Conservation (phyloP, 23 tunicate genomes). For the Phallusia fumigata region DNA sequence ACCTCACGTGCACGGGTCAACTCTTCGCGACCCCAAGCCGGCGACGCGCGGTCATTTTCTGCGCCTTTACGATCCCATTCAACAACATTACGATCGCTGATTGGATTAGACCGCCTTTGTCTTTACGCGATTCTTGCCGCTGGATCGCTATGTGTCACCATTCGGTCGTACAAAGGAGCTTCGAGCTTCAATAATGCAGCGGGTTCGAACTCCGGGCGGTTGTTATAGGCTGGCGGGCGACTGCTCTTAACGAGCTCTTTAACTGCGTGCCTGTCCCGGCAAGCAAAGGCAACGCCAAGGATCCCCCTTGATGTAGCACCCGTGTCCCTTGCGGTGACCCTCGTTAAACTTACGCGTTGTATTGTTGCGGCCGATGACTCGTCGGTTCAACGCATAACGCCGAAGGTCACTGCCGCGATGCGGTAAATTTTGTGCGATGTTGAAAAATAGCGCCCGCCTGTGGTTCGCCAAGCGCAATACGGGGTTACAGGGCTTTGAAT, state of each 20-base stretch:
- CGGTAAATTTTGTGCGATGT: neutral
- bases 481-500: neutral
- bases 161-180: neutral
- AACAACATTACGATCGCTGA: constrained; percentile 11
- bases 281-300: neutral
- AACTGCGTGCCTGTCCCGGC: neutral
- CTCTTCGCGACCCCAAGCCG: neutral
- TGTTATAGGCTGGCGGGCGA: neutral
- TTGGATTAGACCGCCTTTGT: constrained; percentile 13
- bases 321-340: constrained; percentile 16
- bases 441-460: neutral
- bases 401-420: neutral
- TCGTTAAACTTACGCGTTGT: neutral
- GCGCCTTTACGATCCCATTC: constrained; percentile 14
- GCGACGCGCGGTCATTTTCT: constrained; percentile 7
- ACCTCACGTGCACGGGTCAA: constrained; percentile 11
- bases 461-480: neutral
- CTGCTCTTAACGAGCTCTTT: constrained; percentile 10
- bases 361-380: neutral
- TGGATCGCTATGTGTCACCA: neutral
- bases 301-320: constrained; percentile 13
- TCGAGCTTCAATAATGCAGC: constrained; percentile 6
- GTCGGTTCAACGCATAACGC: neutral
- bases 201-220: neutral
- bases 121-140: neutral